Base-by-base conservation (phyloP, 2,797 vertebrate genomes). In the Aselliscus stoliczkanus region DNA sequence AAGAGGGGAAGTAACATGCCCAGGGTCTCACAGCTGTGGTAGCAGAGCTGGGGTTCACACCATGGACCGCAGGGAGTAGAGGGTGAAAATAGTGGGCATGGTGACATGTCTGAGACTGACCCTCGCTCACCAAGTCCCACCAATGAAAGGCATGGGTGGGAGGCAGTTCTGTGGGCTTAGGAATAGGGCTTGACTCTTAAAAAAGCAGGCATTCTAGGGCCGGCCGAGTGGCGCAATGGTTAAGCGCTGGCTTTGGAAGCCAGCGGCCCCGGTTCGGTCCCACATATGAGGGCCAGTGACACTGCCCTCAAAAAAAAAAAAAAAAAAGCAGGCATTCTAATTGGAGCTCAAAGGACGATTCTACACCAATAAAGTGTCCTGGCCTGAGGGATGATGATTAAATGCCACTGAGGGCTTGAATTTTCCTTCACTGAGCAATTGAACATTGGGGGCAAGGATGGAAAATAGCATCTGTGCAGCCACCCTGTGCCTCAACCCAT, bases 91-190 rank as follows among this genome's bases (percentile, higher is more conserved):
- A 13, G 21, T 3, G 5, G 23, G 5, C 8, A 5, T 10, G 44
- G 29, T 0, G 1, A 7, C 64, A 18, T 34, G 7, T 34, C 47
- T 21, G 7, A 10, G 52, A 47, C 73, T 27, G 52, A 15, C n/a
- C 54, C 12, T 39, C 10, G 0, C 58, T 56, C 76, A 27, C 23
- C 10, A 4, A 0, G 0, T 17, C 10, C 67, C 34, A 23, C 13
- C 8, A 25, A 44, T 8, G 76, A 64, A 56, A 4, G 47, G 31
- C 14, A 4, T 25, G 37, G 92, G 31, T 2, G 4, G 0, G 2
- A 18, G 47, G 21, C 17, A 42, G 64, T 18, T 29, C 58, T 20
- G 37, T 13, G 8, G 18, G 31, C 18, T 15, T 23, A 47, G 58
- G 37, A 73, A 12, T 17, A 67, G 47, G 39, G 27, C 47, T 21